Base-by-base conservation (phyloP, 1,140 invertebrate species). In the Pachypsylla venusta region DNA sequence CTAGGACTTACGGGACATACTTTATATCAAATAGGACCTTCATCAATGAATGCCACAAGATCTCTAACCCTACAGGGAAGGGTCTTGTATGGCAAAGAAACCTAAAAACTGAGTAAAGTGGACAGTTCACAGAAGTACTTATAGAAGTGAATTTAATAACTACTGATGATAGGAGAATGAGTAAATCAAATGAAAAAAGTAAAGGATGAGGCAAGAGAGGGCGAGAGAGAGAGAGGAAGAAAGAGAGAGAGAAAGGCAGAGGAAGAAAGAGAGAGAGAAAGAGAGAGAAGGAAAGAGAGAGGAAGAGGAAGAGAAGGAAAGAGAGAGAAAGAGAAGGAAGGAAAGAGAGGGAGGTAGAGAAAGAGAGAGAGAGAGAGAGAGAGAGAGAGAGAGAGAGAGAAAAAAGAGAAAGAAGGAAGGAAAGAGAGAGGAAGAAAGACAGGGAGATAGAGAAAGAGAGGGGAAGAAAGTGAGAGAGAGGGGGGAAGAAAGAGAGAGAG, bases 261-360 rank as follows among this genome's bases (percentile, higher is more conserved):
- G 19, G 35, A 60, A 54, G 54, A 64, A 72, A 74, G 71, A 72
- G 67, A 73, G 72, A 71, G 66, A 65, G 26, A 55, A 55, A 54
- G 7, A 54, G 53, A 16, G 12, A 10, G 30, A 12, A 12, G 16
- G 16, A 16, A 35, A 35, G 30, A 16, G 16, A 35, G 30, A 35
- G 16, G 30, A 35, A 48, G 22, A 48, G 42, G 22, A 48, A 22
- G 5, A 48, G 42, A 19, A 48, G 22, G 42, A 48, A 22, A 22
- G 16, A 19, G 42, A 48, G 7, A 10, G 7, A 35, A 7, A 10
- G 7, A 7, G 30, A 10, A 35, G 7, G 4, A 48, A n/a, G 42
- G 42, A 48, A 48, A 22, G 22, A 16, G 16, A 35, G 16, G 22
- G 16, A 22, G 42, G 22, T n/a, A 22, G 16, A 22, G n/a, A 48